Percentiles rank a stretch among this genome's conserved stretches.
phyloP scores from a whole-genome alignment of 2,797 vertebrate species.

The Notoglanidium macrostoma region DNA sequence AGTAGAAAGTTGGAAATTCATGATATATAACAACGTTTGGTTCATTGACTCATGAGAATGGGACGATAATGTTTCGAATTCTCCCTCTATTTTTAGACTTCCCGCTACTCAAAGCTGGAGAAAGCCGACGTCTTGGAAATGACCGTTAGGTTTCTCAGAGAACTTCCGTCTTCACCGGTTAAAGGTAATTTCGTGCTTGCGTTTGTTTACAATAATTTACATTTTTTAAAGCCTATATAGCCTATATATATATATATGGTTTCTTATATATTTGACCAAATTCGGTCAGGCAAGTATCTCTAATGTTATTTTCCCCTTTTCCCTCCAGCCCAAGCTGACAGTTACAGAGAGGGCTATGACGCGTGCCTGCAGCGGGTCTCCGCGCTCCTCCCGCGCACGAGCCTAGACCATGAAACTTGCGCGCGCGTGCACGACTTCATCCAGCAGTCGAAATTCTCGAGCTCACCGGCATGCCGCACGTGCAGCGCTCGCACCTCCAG shows the following conservation, averaged over 20 bases:
- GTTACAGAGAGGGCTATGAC: slow-evolving; percentile 81
- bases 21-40: background rate
- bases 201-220: background rate
- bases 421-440: slow-evolving; percentile 74
- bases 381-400: slow-evolving; percentile 71
- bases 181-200: slow-evolving; percentile 69
- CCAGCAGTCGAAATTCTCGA: slow-evolving; percentile 64
- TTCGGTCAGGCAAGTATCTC: background rate
- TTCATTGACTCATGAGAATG: background rate
- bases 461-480: slow-evolving; percentile 65
- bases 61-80: background rate
- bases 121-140: slow-evolving; percentile 90
- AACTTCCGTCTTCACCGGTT: slow-evolving; percentile 67
- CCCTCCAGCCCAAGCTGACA: slow-evolving; percentile 70
- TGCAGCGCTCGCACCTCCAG: slow-evolving; percentile 63
- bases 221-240: background rate
- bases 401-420: slow-evolving; percentile 70
- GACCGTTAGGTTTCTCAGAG: slow-evolving; percentile 85
- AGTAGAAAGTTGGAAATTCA: background rate
- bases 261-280: background rate
- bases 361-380: slow-evolving; percentile 81
- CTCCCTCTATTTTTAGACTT: slow-evolving; percentile 65
- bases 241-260: no score
- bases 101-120: slow-evolving; percentile 84
- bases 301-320: background rate